Evolutionary conservation across 2,113 vertebrate genomes (phyloP).

Genomic region (Trichomycterus rosablanca): DNA sequence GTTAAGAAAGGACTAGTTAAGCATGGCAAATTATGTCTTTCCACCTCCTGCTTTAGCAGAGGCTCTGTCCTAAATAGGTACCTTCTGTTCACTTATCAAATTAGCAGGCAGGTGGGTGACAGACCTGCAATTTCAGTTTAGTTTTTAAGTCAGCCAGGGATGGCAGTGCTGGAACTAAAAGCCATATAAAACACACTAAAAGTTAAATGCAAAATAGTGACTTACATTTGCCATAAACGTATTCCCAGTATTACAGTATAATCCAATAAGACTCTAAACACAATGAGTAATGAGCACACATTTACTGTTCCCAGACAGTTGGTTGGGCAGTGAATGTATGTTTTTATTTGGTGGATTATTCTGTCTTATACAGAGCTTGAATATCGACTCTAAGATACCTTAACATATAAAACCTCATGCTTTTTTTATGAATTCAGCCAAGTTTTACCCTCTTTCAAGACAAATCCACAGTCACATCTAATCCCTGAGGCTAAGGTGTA

Average conservation of each 20-base stretch:
- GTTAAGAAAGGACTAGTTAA: too few species aligned
- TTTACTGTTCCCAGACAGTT: too few species aligned
- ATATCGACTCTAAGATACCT: neutral
- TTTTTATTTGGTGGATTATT: too few species aligned
- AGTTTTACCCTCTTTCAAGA: neutral
- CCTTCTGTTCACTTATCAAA: slow-evolving; percentile 1
- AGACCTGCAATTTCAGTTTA: neutral
- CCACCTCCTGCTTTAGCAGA: too few species aligned
- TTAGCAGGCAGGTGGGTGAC: neutral
- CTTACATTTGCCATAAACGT: neutral
- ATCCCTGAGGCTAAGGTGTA: slow-evolving; percentile 21
- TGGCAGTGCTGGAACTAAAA: neutral
- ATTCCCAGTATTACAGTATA: too few species aligned
- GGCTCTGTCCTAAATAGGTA: too few species aligned
- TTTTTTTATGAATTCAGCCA: slow-evolving; percentile 3
- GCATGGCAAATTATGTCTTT: too few species aligned
- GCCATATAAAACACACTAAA: neutral
- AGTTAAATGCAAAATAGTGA: neutral
- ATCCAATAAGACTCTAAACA: neutral
- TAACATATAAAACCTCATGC: too few species aligned
- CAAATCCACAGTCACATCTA: slow-evolving; percentile 4
- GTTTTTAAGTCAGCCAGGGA: neutral
- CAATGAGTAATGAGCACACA: neutral
- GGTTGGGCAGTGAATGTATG: too few species aligned
- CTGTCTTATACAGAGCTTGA: slow-evolving; percentile 2